A percentile compares a stretch with the other conserved stretches of the same genome.
phyloP scores from a whole-genome alignment of 2,113 vertebrate genomes.

The Mesoclemmys tuberculata region DNA sequence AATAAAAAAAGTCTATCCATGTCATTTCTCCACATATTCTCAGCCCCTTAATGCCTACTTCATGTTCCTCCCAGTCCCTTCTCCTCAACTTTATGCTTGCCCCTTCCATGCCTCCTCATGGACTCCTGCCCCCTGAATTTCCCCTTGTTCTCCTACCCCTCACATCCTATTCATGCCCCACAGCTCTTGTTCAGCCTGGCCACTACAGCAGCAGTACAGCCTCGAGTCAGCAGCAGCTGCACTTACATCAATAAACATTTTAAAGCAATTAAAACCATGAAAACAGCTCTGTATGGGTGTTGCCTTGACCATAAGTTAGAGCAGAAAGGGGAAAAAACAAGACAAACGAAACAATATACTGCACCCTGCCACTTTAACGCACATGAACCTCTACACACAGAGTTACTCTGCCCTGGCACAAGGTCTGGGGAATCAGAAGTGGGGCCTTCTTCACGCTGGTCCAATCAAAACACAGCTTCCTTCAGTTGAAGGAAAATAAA shows the following conservation, averaged over 20 bases:
- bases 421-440: not conserved
- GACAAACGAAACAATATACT: not conserved
- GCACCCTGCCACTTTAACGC: not conserved
- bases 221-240: not conserved
- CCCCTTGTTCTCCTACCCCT: not conserved
- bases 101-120: not conserved
- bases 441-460: not conserved
- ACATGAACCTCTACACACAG: fast-evolving
- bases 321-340: not conserved
- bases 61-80: not conserved
- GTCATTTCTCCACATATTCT: not conserved
- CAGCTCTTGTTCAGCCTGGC: not conserved
- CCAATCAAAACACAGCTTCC: not conserved
- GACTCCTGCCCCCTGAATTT: not conserved
- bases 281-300: not conserved
- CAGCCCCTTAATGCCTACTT: not conserved
- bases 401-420: not conserved
- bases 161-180: not conserved
- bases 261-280: not conserved
- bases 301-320: not conserved
- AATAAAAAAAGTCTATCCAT: not conserved
- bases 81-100: not conserved
- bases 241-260: not conserved
- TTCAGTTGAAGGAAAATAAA: not conserved
- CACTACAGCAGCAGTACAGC: not conserved